phyloP scores from a whole-genome alignment of 2,113 vertebrate genomes.

The Hipposideros armiger region DNA sequence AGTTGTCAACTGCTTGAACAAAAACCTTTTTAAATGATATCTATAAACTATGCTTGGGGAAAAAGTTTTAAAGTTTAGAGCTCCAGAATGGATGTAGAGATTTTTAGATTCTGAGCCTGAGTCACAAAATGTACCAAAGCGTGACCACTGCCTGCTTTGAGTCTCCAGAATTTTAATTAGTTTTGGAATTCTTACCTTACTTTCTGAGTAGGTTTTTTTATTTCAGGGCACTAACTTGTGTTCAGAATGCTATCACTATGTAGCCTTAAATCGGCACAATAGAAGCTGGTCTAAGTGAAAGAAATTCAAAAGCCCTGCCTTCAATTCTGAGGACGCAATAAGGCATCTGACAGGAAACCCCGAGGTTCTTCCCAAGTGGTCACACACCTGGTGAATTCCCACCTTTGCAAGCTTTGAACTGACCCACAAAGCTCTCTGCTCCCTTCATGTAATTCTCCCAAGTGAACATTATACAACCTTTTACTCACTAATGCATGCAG shows the following conservation, averaged over 20 bases:
- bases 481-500: background rate
- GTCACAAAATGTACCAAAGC: background rate
- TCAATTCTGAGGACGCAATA: conserved; percentile 60
- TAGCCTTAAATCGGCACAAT: conserved; percentile 30
- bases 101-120: conserved; percentile 25
- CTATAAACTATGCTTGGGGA: background rate
- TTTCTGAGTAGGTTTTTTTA: conserved; percentile 50
- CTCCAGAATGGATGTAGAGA: background rate
- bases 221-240: background rate
- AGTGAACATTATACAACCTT: background rate
- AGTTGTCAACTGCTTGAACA: background rate
- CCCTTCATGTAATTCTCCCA: background rate
- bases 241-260: background rate
- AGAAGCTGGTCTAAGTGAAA: conserved; percentile 1
- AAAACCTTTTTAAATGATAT: background rate
- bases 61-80: conserved; percentile 8
- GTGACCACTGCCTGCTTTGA: background rate
- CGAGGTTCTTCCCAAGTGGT: background rate
- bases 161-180: background rate
- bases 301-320: conserved; percentile 55
- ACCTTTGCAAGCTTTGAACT: conserved; percentile 21
- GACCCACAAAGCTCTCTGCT: conserved; percentile 2
- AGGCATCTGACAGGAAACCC: conserved; percentile 16
- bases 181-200: background rate
- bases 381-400: background rate